Evolutionary conservation across 2,888 invertebrate species (phyloP), one percentile per base, ranked within the genome.

Genomic region (Pseudeuparius sepicola): DNA sequence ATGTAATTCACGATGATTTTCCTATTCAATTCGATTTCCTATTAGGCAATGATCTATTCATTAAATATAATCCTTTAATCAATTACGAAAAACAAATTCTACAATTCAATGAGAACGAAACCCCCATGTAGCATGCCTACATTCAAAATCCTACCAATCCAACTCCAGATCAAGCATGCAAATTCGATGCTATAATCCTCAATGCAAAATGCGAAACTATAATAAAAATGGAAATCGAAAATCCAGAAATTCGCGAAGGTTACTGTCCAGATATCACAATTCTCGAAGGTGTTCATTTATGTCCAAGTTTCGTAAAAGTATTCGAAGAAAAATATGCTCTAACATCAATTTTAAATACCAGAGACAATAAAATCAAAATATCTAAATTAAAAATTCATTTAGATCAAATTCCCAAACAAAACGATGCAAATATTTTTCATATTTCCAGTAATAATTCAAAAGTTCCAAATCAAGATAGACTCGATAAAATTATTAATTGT

Each of bases 1-100:
- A 36, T 16, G 33, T 14, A 3, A 31, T 36, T 9, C 10, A 16
- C 9, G 36, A 39, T 14, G 25, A 39, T 24, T 33, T 29, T 47
- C 47, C 43, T 31, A 36, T 36, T 32, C 33, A 23, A 41, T 51
- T 10, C 13, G 52, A 18, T 39, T 49, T 45, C 24, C 28, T 45
- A 13, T 18, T 45, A 13, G 39, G 45, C 11, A 37, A 45, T 20
- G 43, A 43, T 31, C 35, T 45, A 24, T 24, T 39, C 6, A 14
- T 12, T 23, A 29, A 23, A 33, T 17, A 16, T 36, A 13, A 28
- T 10, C 26, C 23, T 17, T 11, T 14, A 25, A 30, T 42, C 12
- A 26, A 44, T 17, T 41, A 34, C 25, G 11, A 34, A 12, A 15
- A 41, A 49, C 11, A 50, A 47, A 4, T 29, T 14, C 15, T 40